Evolutionary conservation across 2,113 vertebrate genomes (phyloP), one percentile per base, ranked within the genome.

Genomic region (Vanacampus margaritifer): DNA sequence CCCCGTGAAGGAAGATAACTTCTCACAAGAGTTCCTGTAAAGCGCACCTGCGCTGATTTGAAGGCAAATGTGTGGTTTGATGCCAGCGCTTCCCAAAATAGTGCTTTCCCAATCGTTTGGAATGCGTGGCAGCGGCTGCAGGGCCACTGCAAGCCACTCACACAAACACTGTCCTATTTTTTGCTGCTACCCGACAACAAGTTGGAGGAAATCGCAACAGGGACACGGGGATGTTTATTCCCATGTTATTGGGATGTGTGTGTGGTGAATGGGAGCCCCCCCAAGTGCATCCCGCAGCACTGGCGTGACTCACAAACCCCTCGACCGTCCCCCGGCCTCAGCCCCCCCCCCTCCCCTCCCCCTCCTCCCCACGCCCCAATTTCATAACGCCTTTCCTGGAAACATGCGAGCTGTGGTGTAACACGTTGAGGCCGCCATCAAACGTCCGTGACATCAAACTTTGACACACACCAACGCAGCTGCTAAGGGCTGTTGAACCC

Each of bases 381-480:
- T 48, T 50, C 63, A 48, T 26, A 48, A 65, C 41, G 8, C 43
- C 3, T 35, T 46, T 64, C 63, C 24, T 67, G 43, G n/a, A 68
- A 76, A 70, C 71, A 75, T 57, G 48, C 64, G n/a, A 65, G 48
- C 35, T 41, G 53, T 82, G 67, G 79, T 60, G 36, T 46, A 71
- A 73, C 63, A 69, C 21, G 36, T 4, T 53, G 53, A 59, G 64
- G 36, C 45, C 1, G 26, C 59, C 51, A 69, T 82, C 78, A 75
- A 64, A 84, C 74, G 67, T 80, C 76, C 67, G 67, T 73, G 73
- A 71, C 79, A 80, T 79, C 71, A 76, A 85, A 74, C 79, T 73
- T 39, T 46, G 16, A 53, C 48, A 74, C 48, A 63, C 50, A 57
- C 70, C 57, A 75, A 76, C 60, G 57, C 70, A 84, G 83, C 78